Evolutionary conservation across 2,113 vertebrate species (phyloP).

Genomic region (Poeciliopsis prolifica): DNA sequence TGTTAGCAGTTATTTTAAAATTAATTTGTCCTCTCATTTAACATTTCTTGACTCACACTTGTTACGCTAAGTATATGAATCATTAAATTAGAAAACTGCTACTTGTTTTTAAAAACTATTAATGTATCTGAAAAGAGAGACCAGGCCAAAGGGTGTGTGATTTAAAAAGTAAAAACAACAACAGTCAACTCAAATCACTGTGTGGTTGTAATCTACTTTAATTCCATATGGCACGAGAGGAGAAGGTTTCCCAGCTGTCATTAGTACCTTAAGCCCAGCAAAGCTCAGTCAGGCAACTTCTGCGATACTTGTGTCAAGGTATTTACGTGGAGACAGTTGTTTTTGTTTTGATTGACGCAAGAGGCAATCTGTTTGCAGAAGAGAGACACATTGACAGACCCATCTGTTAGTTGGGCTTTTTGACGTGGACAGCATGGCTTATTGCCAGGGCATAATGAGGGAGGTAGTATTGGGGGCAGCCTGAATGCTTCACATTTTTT

Average conservation of each 20-base stretch:
- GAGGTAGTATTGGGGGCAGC: too few relatives aligned
- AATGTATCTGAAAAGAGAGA: neutral
- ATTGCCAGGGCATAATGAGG: too few relatives aligned
- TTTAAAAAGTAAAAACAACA: constrained; percentile 15
- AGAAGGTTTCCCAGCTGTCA: constrained; percentile 41
- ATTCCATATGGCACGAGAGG: constrained; percentile 59
- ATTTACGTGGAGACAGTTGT: neutral
- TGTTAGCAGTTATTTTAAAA: neutral
- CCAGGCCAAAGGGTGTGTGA: neutral
- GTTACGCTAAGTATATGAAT: neutral
- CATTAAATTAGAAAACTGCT: neutral
- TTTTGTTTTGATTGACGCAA: constrained; percentile 20
- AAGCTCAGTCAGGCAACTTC: constrained; percentile 18
- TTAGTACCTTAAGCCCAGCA: constrained; percentile 16
- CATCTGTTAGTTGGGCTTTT: neutral
- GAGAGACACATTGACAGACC: neutral
- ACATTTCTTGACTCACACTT: neutral
- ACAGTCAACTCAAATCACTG: constrained; percentile 19
- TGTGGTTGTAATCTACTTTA: constrained; percentile 60
- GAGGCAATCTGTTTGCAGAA: constrained; percentile 4
- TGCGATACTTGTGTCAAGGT: neutral
- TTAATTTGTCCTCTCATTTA: neutral
- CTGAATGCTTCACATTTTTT: too few relatives aligned
- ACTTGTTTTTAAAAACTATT: neutral
- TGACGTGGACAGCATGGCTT: neutral